Evolutionary conservation across 2,113 vertebrate species (phyloP).

Genomic region (Thamnaconus septentrionalis): DNA sequence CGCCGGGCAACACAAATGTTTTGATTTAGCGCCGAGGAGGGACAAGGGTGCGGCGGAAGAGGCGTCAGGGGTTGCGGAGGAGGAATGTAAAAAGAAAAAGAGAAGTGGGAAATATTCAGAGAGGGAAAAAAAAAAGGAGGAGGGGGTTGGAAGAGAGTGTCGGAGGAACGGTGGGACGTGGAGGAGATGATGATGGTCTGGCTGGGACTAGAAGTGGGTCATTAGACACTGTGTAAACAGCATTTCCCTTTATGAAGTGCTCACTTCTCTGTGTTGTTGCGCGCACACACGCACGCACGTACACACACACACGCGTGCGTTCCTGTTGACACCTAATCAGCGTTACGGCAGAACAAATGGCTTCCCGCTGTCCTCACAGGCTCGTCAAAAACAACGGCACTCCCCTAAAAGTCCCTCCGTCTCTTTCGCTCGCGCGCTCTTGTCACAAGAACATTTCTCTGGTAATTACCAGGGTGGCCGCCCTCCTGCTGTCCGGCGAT

Average conservation of each 20-base stretch:
- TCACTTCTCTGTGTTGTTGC: slow-evolving; percentile 40
- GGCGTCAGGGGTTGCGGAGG: slow-evolving; percentile 11
- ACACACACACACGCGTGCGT: slow-evolving; percentile 31
- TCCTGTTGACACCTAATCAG: slow-evolving; percentile 74
- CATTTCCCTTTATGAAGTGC: slow-evolving; percentile 55
- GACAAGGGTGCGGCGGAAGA: not conserved
- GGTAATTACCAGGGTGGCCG: slow-evolving; percentile 79
- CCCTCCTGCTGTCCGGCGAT: slow-evolving; percentile 75
- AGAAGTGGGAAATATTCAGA: not conserved
- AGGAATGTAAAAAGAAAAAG: not conserved
- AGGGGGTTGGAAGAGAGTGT: slow-evolving; percentile 16
- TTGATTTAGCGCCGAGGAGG: slow-evolving; percentile 28
- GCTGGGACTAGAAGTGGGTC: slow-evolving; percentile 67
- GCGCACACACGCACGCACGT: slow-evolving; percentile 20
- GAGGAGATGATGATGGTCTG: slow-evolving; percentile 42
- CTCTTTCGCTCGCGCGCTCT: slow-evolving; percentile 31
- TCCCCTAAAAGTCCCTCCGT: slow-evolving; percentile 69
- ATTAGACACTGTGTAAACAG: slow-evolving; percentile 65
- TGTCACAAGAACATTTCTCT: slow-evolving; percentile 79
- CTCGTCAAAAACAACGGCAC: slow-evolving; percentile 74
- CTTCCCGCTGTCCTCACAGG: slow-evolving; percentile 68
- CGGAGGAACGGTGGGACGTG: slow-evolving; percentile 12
- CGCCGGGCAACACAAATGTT: slow-evolving; percentile 46
- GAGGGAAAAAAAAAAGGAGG: not conserved
- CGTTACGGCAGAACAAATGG: slow-evolving; percentile 70